These are phyloP conservation scores for Thecocarcelia acutangulata DNA, from an alignment of 2,888 invertebrate species.

Conservation along the genomic window DNA sequence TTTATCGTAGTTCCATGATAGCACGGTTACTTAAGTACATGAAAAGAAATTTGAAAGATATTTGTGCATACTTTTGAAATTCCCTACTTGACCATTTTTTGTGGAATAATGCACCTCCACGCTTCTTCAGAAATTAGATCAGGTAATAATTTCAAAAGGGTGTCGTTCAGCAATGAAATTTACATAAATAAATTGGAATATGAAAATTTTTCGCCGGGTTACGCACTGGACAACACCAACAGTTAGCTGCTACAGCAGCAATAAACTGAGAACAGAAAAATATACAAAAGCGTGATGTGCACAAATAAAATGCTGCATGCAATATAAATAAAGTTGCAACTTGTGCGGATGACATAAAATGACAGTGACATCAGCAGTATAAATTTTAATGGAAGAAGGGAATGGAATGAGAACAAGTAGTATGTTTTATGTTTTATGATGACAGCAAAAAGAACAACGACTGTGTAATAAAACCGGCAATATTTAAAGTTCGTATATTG, in stretches of 20 bases:
- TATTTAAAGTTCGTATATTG: background rate
- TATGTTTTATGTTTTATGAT: slow-evolving; percentile 21
- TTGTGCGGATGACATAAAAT: slow-evolving; percentile 70
- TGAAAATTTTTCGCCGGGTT: background rate
- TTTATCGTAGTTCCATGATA: no score
- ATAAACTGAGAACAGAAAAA: slow-evolving; percentile 19
- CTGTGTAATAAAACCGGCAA: slow-evolving; percentile 13
- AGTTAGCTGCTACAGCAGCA: background rate
- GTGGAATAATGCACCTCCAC: no score
- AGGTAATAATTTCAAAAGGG: no score
- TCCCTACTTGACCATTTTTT: no score
- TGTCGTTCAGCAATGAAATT: no score
- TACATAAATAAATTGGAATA: no score
- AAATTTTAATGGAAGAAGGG: slow-evolving; percentile 52
- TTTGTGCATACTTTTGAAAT: no score
- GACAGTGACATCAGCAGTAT: slow-evolving; percentile 52
- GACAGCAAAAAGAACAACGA: slow-evolving; percentile 5
- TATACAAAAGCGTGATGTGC: slow-evolving; percentile 74
- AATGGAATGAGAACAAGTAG: slow-evolving; percentile 33
- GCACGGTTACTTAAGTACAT: no score
- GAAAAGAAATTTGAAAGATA: no score
- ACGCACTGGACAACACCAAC: background rate
- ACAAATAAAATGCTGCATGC: slow-evolving; percentile 73
- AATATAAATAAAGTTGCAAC: slow-evolving; percentile 72
- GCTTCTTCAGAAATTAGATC: no score